A percentile compares a stretch with the other conserved stretches of the same genome.
Evolutionary conservation across 1,140 invertebrate genomes (phyloP).

Genomic region (Amyelois transitella): DNA sequence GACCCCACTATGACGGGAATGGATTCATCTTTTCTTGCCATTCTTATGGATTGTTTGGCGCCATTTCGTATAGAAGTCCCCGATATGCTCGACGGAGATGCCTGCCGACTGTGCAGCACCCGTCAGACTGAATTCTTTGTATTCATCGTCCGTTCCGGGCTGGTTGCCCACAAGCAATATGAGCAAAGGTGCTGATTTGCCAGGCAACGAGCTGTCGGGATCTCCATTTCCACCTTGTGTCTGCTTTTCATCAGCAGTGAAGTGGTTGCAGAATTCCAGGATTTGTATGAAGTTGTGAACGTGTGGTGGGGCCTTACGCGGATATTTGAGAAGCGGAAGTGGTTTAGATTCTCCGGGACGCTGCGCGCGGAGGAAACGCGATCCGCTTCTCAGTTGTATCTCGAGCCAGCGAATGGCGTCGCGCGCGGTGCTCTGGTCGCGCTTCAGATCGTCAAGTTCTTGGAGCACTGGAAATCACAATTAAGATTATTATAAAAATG

Average conservation of each 20-base stretch:
- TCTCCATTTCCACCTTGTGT: constrained; percentile 52
- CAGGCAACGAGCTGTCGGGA: constrained; percentile 36
- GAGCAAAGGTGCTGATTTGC: constrained; percentile 45
- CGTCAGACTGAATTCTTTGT: constrained; percentile 60
- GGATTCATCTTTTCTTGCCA: constrained; percentile 69
- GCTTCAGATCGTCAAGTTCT: constrained; percentile 89
- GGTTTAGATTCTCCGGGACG: constrained; percentile 84
- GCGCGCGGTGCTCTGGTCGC: constrained; percentile 83
- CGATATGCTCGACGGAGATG: constrained; percentile 60
- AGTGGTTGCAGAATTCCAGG: constrained; percentile 70
- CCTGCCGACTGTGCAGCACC: constrained; percentile 60
- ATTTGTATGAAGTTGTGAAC: constrained; percentile 68
- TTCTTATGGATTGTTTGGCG: constrained; percentile 56
- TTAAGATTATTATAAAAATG: constrained; percentile 7
- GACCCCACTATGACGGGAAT: constrained; percentile 20
- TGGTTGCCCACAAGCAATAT: constrained; percentile 60
- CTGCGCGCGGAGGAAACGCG: constrained; percentile 87
- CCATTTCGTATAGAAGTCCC: constrained; percentile 66
- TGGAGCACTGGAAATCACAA: constrained; percentile 83
- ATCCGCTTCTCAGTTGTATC: constrained; percentile 87
- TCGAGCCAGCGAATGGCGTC: constrained; percentile 95
- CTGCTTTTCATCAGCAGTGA: constrained; percentile 53
- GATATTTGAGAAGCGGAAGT: constrained; percentile 84
- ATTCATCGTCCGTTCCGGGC: constrained; percentile 44
- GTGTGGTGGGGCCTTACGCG: constrained; percentile 72